Conservation (phyloP, 1,140 invertebrate genomes). For the Streblospio benedicti region DNA sequence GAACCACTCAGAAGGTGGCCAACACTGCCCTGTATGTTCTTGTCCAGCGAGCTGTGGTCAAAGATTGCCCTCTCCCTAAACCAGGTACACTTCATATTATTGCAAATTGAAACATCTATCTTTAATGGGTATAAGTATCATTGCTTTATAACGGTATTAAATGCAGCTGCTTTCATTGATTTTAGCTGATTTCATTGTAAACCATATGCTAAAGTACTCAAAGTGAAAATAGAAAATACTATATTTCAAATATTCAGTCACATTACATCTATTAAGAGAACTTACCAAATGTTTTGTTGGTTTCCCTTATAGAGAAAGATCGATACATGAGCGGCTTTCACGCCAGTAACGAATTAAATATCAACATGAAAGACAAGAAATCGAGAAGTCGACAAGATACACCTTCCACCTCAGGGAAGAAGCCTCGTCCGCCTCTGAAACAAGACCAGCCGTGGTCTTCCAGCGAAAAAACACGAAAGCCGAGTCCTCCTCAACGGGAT, state of each 20-base stretch:
- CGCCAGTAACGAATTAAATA: slow-evolving; percentile 39
- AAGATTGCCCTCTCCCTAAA: slow-evolving; percentile 37
- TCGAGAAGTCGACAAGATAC: too few species aligned
- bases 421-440: too few species aligned
- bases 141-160: neutral
- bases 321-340: slow-evolving; percentile 29
- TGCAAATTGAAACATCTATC: neutral
- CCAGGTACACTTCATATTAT: slow-evolving; percentile 25
- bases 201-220: neutral
- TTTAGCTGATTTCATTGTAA: neutral
- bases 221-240: neutral
- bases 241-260: neutral
- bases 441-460: too few species aligned
- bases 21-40: slow-evolving; percentile 43
- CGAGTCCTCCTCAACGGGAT: too few species aligned
- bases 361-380: slow-evolving; percentile 6
- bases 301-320: slow-evolving; percentile 33
- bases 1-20: slow-evolving; percentile 35
- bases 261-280: neutral
- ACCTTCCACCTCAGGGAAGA: too few species aligned
- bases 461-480: too few species aligned
- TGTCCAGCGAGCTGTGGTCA: slow-evolving; percentile 39
- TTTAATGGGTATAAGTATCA: neutral
- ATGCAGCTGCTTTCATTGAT: neutral
- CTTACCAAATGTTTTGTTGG: neutral